Base-by-base conservation (phyloP, 1,140 invertebrate genomes). In the Polypedilum pembai region DNA sequence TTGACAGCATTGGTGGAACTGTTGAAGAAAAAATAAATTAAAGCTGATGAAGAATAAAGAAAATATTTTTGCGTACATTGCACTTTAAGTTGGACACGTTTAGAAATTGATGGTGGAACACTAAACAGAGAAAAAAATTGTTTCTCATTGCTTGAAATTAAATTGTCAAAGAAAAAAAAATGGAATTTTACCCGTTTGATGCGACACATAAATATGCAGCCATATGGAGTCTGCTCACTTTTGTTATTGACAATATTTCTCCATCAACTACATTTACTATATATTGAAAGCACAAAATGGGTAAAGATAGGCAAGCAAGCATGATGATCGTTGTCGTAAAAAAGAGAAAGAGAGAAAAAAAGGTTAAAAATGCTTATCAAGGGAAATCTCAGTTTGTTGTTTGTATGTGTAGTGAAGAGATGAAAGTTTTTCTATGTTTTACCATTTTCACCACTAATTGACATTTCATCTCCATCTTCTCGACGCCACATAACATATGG, bases 401-500 rank as follows among this genome's bases (percentile, higher is more conserved):
- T n/a, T n/a, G n/a, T n/a, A n/a, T 56, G 12, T 45, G 12, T n/a
- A 15, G 45, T 12, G n/a, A 8, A 56, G 45, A 56, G 45, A 56
- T 56, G 45, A 56, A n/a, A 69, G 18, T 7, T 69, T 69, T 20
- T 18, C 65, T 20, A 21, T 21, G 10, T 20, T 69, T 69, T 85
- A 93, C 92, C 92, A 78, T 86, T 89, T 80, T 92, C 90, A 18
- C 92, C 91, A 80, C 93, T 93, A 82, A 93, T 94, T 81, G 91
- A 89, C 81, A 94, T 93, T 79, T 92, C 90, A 80, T 92, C 89
- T 65, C 92, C 91, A 79, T 96, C 94, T 83, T 95, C 93, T 65
- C 94, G 84, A 66, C 93, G 84, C 94, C 94, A 96, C 88, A 94
- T 94, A 76, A 95, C 89, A 79, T 94, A 94, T 73, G 94, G 94